These are phyloP conservation scores for Pampusana beccarii DNA, from an alignment of 2,113 vertebrate species.

Conservation along the genomic window DNA sequence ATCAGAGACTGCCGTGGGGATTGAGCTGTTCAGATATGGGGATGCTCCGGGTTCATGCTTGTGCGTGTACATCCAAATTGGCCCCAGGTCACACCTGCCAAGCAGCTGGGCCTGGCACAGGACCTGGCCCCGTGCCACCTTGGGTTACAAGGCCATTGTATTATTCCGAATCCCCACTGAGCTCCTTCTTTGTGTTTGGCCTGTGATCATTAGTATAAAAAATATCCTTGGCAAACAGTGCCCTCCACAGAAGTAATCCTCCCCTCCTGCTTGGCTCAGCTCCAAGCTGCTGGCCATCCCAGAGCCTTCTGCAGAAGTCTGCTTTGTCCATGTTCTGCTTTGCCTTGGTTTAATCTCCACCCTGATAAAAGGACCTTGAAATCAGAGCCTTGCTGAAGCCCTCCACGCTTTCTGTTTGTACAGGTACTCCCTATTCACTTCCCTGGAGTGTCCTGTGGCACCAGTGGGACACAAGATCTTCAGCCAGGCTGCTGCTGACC, in stretches of 20 bases:
- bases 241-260: neutral
- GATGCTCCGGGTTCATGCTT: neutral
- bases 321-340: neutral
- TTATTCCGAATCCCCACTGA: neutral
- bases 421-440: neutral
- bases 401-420: accelerated
- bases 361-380: neutral
- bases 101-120: neutral
- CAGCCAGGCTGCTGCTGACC: neutral
- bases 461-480: neutral
- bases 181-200: neutral
- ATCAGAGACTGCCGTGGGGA: neutral
- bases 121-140: neutral
- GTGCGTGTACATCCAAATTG: neutral
- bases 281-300: neutral
- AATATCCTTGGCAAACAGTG: neutral
- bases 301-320: neutral
- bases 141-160: neutral
- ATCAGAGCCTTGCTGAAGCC: neutral
- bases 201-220: neutral
- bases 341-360: neutral
- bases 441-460: neutral
- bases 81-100: neutral
- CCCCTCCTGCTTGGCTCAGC: neutral
- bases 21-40: neutral